Base-by-base conservation (phyloP, 2,113 vertebrate genomes). In the Nansenia antarctica region DNA sequence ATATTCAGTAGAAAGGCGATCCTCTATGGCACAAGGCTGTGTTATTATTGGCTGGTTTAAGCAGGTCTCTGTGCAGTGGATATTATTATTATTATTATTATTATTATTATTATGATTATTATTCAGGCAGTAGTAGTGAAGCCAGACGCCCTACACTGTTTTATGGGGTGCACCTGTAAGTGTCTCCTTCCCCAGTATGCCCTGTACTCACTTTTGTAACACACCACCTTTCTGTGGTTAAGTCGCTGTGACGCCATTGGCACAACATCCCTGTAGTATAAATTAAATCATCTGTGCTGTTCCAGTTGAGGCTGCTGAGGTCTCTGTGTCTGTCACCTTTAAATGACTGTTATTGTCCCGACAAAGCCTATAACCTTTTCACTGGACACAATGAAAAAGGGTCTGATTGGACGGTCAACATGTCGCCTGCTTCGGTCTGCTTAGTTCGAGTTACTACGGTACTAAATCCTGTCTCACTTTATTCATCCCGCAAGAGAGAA, bases 1-100 rank as follows among this genome's bases (percentile, higher is more conserved):
- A 67, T 72, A 24, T 65, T 24, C 65, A 77, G 39, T 3, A 52
- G 63, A 74, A 72, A 76, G 58, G 1, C 37, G 35, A 84, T 82
- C 67, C 31, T 67, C 31, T 45, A 55, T 31, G 60, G 61, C 72
- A 55, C 37, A 18, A 3, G 26, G 0, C n/a, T 52, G 42, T 78
- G 73, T 83, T 82, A 29, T 30, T 66, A 2, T 60, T 82, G 72
- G 57, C 70, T 67, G 9, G 18, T 15, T 14, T 0, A 24, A 3
- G 1, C 27, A 32, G 61, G 15, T 18, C 20, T 27, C 18, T 4
- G 37, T 1, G 22, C 32, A n/a, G 42, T 31, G 27, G 18, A n/a
- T 22, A 8, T 14, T 7, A 20, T 22, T 35, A 32, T 22, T 29
- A 9, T 14, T 55, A 65, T 8, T 55, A n/a, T n/a, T n/a, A n/a